Percentiles rank a stretch among this genome's conserved stretches.
phyloP scores from a whole-genome alignment of 2,888 invertebrate genomes.

The Drosophila bunnanda region DNA sequence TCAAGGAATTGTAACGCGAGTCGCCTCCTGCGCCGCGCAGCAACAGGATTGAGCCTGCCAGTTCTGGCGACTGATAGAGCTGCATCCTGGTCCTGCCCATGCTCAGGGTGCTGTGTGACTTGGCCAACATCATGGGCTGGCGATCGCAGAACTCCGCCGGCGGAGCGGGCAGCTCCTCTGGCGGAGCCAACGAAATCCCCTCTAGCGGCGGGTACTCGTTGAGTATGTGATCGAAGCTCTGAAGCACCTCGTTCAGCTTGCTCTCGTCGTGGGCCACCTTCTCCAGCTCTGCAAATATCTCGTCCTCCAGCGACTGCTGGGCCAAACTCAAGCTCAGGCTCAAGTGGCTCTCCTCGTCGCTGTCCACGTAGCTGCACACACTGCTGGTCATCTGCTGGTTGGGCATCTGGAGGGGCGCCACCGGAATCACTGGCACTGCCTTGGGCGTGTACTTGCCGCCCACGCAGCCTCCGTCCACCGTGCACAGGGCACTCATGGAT shows the following conservation, averaged over 20 bases:
- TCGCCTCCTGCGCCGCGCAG: constrained; percentile 37
- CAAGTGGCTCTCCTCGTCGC: constrained; percentile 81
- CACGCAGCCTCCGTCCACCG: constrained; percentile 64
- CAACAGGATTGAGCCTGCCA: constrained; percentile 63
- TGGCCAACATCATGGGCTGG: constrained; percentile 85
- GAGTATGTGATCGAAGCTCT: constrained; percentile 86
- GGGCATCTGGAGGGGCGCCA: constrained; percentile 22
- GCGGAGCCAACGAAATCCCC: constrained; percentile 1
- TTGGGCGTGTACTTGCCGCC: constrained; percentile 70
- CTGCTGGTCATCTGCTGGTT: constrained; percentile 51
- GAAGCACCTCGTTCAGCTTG: constrained; percentile 85
- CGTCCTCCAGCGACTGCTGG: constrained; percentile 83
- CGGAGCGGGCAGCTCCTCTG: constrained; percentile 47
- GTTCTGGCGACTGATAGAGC: constrained; percentile 62
- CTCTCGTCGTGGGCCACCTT: constrained; percentile 85
- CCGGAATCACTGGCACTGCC: constrained; percentile 4
- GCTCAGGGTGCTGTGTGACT: constrained; percentile 89
- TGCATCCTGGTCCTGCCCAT: constrained; percentile 82
- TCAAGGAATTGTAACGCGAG: constrained; percentile 80
- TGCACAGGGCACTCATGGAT: constrained; percentile 73
- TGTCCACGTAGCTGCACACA: constrained; percentile 75
- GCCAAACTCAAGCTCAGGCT: constrained; percentile 80
- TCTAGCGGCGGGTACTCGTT: constrained; percentile 83
- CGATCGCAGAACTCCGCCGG: constrained; percentile 50
- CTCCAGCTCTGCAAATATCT: constrained; percentile 84